Conservation (phyloP, 37 sponge, comb jelly and placozoan species). For the Tethya wilhelma region DNA sequence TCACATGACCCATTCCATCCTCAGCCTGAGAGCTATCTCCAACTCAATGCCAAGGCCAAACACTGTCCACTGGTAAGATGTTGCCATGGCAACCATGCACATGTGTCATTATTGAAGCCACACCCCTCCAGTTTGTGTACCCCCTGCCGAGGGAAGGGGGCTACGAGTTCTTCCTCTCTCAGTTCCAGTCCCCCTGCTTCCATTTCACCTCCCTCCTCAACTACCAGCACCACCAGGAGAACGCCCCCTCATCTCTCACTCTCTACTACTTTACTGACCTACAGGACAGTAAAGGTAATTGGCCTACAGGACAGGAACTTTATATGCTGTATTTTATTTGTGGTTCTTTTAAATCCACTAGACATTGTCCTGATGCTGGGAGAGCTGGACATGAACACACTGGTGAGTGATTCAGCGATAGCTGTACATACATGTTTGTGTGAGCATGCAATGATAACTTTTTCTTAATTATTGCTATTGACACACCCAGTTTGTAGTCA, state of each 20-base stretch:
- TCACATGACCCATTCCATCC: not conserved
- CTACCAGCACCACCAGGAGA: slow-evolving; percentile 67
- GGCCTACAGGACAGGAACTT: not conserved
- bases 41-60: slow-evolving; percentile 41
- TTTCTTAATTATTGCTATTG: too few relatives aligned
- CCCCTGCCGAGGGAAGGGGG: slow-evolving; percentile 76
- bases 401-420: slow-evolving; percentile 41
- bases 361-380: slow-evolving; percentile 76
- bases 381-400: slow-evolving; percentile 44
- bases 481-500: too few relatives aligned
- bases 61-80: slow-evolving; percentile 32
- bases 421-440: too few relatives aligned
- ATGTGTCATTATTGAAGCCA: too few relatives aligned
- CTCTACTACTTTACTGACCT: slow-evolving; percentile 79
- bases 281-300: slow-evolving; percentile 62
- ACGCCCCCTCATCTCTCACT: slow-evolving; percentile 70
- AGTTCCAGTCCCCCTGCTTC: slow-evolving; percentile 61
- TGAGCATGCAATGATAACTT: too few relatives aligned
- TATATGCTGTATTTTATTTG: not conserved
- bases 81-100: not conserved
- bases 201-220: slow-evolving; percentile 68
- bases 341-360: not conserved
- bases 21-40: slow-evolving; percentile 24
- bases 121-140: slow-evolving; percentile 68
- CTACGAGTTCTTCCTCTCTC: slow-evolving; percentile 67